Evolutionary conservation across 2,888 invertebrate species (phyloP).

Genomic region (Diloba caeruleocephala): DNA sequence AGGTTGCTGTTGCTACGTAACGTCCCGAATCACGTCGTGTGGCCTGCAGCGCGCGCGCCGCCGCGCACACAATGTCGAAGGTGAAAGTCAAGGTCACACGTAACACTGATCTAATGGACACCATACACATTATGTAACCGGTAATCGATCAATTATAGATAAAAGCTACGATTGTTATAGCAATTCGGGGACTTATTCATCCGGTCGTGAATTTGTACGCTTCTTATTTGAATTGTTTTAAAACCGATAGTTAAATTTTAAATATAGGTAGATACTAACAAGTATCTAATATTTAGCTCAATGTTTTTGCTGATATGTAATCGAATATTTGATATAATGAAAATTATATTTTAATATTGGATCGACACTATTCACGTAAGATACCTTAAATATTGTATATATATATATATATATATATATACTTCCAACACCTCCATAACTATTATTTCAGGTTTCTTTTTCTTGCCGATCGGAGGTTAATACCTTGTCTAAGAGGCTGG

Average conservation of each 20-base stretch:
- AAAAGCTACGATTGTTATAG: conserved; percentile 30
- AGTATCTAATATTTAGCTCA: conserved; percentile 8
- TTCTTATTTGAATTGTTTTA: conserved; percentile 33
- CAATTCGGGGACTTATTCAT: conserved; percentile 31
- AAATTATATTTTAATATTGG: no score
- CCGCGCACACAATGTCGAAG: conserved; percentile 64
- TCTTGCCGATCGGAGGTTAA: no score
- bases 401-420: no score
- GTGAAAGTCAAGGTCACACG: conserved; percentile 77
- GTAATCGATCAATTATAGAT: conserved; percentile 43
- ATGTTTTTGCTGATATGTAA: background rate
- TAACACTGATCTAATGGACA: conserved; percentile 59
- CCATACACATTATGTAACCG: conserved; percentile 65
- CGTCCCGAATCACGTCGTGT: conserved; percentile 63
- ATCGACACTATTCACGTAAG: no score
- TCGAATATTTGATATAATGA: no score
- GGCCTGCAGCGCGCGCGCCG: conserved; percentile 33
- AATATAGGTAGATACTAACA: conserved; percentile 15
- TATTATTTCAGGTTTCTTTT: no score
- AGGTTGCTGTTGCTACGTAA: conserved; percentile 61
- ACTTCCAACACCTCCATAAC: no score
- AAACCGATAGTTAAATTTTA: conserved; percentile 5
- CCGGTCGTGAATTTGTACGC: conserved; percentile 22
- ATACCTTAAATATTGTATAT: no score
- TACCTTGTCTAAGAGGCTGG: no score